Base-by-base conservation (phyloP, 2,113 vertebrate genomes). In the Podarcis raffonei region DNA sequence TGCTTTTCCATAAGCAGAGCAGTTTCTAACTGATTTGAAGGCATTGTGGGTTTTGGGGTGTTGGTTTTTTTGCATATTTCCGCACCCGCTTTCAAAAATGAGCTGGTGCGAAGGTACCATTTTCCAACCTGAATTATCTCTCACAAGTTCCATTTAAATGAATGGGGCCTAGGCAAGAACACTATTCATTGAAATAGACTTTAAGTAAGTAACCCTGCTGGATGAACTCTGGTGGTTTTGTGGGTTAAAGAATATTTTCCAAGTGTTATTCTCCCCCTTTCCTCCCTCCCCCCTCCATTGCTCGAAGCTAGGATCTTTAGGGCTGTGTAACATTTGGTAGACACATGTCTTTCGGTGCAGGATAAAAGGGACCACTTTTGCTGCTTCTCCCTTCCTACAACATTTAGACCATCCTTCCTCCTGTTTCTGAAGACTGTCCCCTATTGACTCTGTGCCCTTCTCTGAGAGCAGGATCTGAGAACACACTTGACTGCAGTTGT, bases 301-400 rank as follows among this genome's bases (percentile, higher is more conserved):
- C 25, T 76, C 15, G 32, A 81, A 87, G 25, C 12, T 2, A 57
- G 37, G 53, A 22, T 87, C 76, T 78, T 77, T 69, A 30, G n/a
- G 66, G 71, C 84, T 59, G 35, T 68, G 37, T 90, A 90, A 94
- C 94, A 95, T 95, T 96, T 96, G 94, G 95, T 91, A 92, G 93
- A 93, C 94, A 96, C 93, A 90, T 95, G 93, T 90, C 91, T 82
- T 79, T 89, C 81, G 42, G 81, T 53, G 42, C 86, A 83, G 84
- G 86, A 83, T 86, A 81, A 87, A 94, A 92, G 6, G 62, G 0
- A 85, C 57, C 79, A 59, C 85, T 93, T 13, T 76, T 89, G 53
- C 85, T 91, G 35, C 32, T 84, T 6, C 32, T 16, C n/a, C n/a
- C 81, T 2, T 25, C 62, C 15, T 32, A 48, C 72, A 3, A 20